Conservation (phyloP, 1,140 invertebrate genomes). For the Papilio helenus region DNA sequence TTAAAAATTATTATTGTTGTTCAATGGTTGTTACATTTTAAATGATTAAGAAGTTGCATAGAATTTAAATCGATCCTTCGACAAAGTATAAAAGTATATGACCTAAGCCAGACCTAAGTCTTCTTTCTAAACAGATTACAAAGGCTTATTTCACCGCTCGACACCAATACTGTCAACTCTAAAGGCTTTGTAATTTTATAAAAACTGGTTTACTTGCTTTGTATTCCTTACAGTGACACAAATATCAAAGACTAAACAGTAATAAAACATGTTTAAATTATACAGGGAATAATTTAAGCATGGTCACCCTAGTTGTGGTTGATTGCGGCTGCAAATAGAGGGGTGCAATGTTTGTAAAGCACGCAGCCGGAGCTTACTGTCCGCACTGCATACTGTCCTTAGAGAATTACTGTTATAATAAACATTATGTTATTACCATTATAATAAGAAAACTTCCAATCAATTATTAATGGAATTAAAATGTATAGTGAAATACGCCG, state of each 20-base stretch:
- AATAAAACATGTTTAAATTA: background rate
- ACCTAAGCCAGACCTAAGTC: background rate
- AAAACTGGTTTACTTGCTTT: background rate
- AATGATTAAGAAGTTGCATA: background rate
- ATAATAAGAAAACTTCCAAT: background rate
- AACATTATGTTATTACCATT: background rate
- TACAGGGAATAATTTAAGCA: background rate
- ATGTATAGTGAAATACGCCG: too few species aligned
- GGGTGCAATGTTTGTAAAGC: conserved; percentile 16
- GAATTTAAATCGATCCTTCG: background rate
- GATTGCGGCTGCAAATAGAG: conserved; percentile 31
- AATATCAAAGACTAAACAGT: background rate
- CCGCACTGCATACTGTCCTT: background rate
- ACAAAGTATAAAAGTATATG: background rate
- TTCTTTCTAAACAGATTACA: conserved; percentile 10
- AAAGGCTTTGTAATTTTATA: background rate
- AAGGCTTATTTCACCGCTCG: background rate
- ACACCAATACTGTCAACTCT: background rate
- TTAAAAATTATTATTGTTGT: background rate
- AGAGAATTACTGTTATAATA: background rate
- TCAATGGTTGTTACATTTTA: background rate
- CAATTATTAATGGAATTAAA: background rate
- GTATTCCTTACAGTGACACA: background rate
- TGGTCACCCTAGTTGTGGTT: conserved; percentile 8
- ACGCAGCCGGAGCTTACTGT: background rate